Conservation (phyloP, 2,797 vertebrate species). For the Smutsia temminckii region DNA sequence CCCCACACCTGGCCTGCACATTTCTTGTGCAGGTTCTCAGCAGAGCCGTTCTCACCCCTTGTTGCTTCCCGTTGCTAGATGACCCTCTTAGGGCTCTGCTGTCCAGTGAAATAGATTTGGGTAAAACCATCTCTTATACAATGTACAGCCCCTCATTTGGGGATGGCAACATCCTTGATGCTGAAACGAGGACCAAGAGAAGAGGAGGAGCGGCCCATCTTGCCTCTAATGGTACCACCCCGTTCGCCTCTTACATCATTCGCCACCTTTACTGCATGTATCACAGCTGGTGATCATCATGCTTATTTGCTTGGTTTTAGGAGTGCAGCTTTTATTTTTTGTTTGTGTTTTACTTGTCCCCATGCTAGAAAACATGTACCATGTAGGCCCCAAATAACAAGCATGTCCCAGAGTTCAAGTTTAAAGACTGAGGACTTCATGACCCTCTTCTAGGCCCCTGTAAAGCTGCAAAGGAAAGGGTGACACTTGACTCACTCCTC, state of each 20-base stretch:
- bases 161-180: not conserved
- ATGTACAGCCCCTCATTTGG: not conserved
- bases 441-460: not conserved
- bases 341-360: slow-evolving; percentile 23
- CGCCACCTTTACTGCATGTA: not conserved
- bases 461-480: not conserved
- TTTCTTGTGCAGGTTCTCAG: not conserved
- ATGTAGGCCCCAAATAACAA: not conserved
- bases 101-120: not conserved
- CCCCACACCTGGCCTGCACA: not conserved
- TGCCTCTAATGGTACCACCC: not conserved
- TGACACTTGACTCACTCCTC: not conserved
- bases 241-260: slow-evolving; percentile 20
- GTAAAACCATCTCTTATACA: not conserved
- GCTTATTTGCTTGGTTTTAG: slow-evolving; percentile 37
- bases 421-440: not conserved
- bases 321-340: slow-evolving; percentile 13
- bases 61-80: not conserved
- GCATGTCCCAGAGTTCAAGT: not conserved
- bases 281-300: not conserved
- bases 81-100: not conserved
- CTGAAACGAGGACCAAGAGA: not conserved
- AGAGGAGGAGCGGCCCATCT: not conserved
- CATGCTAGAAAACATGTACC: not conserved
- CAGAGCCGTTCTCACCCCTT: not conserved